Evolutionary conservation across 2,797 vertebrate species (phyloP).

Genomic region (Staurois parvus): DNA sequence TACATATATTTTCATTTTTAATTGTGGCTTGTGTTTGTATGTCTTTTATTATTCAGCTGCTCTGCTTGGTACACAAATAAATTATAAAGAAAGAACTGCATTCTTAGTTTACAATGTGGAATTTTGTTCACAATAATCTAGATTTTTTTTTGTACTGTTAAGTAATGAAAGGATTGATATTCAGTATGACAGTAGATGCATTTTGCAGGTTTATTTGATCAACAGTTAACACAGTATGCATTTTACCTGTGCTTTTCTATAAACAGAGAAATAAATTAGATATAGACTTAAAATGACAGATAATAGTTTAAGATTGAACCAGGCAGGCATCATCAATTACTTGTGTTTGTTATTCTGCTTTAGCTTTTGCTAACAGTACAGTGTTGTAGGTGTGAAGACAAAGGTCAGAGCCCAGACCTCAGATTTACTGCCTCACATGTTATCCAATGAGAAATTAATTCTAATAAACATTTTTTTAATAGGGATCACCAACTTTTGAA

Average conservation of each 20-base stretch:
- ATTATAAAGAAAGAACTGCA: conserved; percentile 5
- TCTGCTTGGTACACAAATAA: conserved; percentile 13
- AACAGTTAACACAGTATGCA: conserved; percentile 59
- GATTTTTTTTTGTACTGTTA: conserved; percentile 63
- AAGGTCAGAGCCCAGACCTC: neutral
- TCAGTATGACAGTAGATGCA: conserved; percentile 54
- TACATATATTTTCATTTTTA: neutral
- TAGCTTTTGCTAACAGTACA: conserved; percentile 28
- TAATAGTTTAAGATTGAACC: conserved; percentile 50
- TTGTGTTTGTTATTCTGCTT: neutral
- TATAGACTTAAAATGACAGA: conserved; percentile 63
- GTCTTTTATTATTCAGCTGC: neutral
- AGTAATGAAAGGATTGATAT: conserved; percentile 64
- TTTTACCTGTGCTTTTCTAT: conserved; percentile 63
- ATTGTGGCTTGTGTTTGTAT: neutral
- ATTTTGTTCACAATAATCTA: conserved; percentile 46
- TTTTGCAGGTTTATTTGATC: conserved; percentile 63
- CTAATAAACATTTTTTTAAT: fast-evolving
- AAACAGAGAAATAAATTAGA: conserved; percentile 70
- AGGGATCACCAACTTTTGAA: neutral
- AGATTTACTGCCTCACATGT: fast-evolving
- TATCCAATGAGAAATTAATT: neutral
- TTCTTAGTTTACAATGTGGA: conserved; percentile 20
- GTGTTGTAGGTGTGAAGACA: neutral
- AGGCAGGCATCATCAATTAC: conserved; percentile 57